phyloP scores from a whole-genome alignment of 2,888 invertebrate species.

The Ctenicera cuprea region DNA sequence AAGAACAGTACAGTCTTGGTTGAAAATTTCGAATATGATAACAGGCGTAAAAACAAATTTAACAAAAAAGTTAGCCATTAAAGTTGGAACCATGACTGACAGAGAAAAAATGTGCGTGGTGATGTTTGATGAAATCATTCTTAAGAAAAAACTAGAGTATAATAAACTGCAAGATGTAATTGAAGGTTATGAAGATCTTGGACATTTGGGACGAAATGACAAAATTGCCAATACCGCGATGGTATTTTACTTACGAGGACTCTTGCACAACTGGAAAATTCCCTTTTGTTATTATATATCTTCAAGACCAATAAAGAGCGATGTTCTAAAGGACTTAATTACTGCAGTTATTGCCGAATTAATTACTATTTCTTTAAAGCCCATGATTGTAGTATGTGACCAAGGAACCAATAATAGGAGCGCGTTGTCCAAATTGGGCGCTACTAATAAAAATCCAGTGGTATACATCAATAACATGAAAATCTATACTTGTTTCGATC shows the following conservation, averaged over 20 bases:
- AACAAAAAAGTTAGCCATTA: constrained; percentile 50
- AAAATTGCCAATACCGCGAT: constrained; percentile 46
- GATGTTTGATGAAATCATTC: constrained; percentile 14
- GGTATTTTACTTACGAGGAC: constrained; percentile 47
- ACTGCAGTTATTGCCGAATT: constrained; percentile 29
- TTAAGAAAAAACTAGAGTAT: constrained; percentile 51
- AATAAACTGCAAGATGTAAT: constrained; percentile 12
- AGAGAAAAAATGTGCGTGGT: constrained; percentile 50
- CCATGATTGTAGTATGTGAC: constrained; percentile 7
- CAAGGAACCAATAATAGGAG: background rate
- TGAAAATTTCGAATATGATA: constrained; percentile 57
- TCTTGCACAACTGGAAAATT: constrained; percentile 47
- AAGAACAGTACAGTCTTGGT: constrained; percentile 58
- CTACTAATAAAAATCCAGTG: constrained; percentile 39
- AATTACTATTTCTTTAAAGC: constrained; percentile 33
- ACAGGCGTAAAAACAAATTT: constrained; percentile 54
- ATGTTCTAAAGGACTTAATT: constrained; percentile 41
- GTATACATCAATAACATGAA: constrained; percentile 33
- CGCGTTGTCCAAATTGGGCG: constrained; percentile 41
- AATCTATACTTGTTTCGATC: constrained; percentile 48
- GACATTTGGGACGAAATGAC: constrained; percentile 41
- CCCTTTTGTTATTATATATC: constrained; percentile 47
- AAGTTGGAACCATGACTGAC: constrained; percentile 57
- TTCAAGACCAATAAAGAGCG: constrained; percentile 29
- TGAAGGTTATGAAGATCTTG: constrained; percentile 55